Evolutionary conservation across 1,140 invertebrate species (phyloP).

Genomic region (Caenorhabditis tropicalis): DNA sequence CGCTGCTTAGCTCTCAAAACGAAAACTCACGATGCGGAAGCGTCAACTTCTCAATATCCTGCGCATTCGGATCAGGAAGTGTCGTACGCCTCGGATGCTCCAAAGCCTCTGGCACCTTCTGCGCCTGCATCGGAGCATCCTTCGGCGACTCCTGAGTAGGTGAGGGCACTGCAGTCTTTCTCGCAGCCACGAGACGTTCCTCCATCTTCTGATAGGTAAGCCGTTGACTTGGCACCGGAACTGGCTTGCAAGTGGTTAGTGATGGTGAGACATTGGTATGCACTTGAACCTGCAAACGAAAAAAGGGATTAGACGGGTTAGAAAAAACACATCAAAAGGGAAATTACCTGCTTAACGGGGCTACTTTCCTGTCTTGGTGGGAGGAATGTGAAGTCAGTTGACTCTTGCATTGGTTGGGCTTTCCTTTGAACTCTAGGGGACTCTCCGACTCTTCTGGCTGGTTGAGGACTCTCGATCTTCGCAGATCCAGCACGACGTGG

Average conservation of each 20-base stretch:
- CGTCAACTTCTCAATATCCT: slow-evolving; percentile 57
- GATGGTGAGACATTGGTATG: slow-evolving; percentile 46
- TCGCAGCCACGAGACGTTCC: slow-evolving; percentile 47
- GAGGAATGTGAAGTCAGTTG: slow-evolving; percentile 69
- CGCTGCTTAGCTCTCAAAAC: neutral
- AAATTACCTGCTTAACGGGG: slow-evolving; percentile 66
- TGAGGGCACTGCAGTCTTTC: slow-evolving; percentile 11
- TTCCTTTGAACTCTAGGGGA: neutral
- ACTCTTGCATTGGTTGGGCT: slow-evolving; percentile 62
- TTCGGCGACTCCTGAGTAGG: neutral
- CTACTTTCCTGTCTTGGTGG: slow-evolving; percentile 60
- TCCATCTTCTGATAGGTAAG: slow-evolving; percentile 68
- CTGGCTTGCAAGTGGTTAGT: slow-evolving; percentile 60
- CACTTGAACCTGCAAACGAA: slow-evolving; percentile 64
- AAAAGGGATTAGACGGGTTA: neutral
- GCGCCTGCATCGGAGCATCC: neutral
- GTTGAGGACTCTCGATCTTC: slow-evolving; percentile 34
- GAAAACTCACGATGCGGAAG: slow-evolving; percentile 55
- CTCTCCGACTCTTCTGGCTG: slow-evolving; percentile 32
- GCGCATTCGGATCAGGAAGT: neutral
- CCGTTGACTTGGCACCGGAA: slow-evolving; percentile 70
- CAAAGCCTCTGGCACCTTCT: neutral
- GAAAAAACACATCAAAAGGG: too few species aligned
- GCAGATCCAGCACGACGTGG: slow-evolving; percentile 13
- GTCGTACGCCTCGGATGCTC: neutral